A percentile compares a stretch with the other conserved stretches of the same genome.
These are phyloP conservation scores for Scrobipalpa costella DNA, from an alignment of 2,888 invertebrate species.

Conservation along the genomic window DNA sequence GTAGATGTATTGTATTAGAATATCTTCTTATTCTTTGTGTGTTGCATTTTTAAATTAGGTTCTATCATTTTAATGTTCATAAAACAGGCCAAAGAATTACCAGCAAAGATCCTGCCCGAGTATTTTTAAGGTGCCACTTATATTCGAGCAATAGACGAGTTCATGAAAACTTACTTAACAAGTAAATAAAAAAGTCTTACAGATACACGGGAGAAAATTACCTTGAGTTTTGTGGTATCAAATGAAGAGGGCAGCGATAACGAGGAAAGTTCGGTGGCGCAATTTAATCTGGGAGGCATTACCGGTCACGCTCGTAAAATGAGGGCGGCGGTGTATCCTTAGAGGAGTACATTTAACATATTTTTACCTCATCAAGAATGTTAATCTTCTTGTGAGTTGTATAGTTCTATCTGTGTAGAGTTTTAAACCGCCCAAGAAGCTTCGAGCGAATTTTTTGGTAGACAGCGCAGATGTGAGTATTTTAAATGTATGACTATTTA, in stretches of 20 bases:
- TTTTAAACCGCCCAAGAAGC: not conserved
- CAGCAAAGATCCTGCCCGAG: too few species aligned
- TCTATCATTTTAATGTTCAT: too few species aligned
- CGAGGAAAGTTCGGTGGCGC: constrained; percentile 5
- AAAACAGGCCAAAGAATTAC: too few species aligned
- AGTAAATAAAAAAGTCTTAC: constrained; percentile 6
- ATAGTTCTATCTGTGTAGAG: not conserved
- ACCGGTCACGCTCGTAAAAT: constrained; percentile 7
- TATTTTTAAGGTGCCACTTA: too few species aligned
- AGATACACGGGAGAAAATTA: constrained; percentile 8
- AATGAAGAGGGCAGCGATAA: constrained; percentile 9
- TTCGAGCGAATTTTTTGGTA: not conserved
- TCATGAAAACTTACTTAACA: not conserved
- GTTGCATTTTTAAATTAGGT: too few species aligned
- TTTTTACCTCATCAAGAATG: not conserved
- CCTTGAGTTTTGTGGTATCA: constrained; percentile 12
- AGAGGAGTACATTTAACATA: not conserved
- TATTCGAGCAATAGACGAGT: too few species aligned
- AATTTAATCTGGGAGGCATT: not conserved
- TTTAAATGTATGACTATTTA: too few species aligned
- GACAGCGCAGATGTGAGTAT: too few species aligned
- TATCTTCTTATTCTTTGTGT: too few species aligned
- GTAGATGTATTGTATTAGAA: too few species aligned
- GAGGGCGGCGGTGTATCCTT: not conserved
- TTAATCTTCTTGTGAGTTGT: not conserved